Evolutionary conservation across 1,140 invertebrate genomes (phyloP), one percentile per base, ranked within the genome.

Genomic region (Pollicipes pollicipes): DNA sequence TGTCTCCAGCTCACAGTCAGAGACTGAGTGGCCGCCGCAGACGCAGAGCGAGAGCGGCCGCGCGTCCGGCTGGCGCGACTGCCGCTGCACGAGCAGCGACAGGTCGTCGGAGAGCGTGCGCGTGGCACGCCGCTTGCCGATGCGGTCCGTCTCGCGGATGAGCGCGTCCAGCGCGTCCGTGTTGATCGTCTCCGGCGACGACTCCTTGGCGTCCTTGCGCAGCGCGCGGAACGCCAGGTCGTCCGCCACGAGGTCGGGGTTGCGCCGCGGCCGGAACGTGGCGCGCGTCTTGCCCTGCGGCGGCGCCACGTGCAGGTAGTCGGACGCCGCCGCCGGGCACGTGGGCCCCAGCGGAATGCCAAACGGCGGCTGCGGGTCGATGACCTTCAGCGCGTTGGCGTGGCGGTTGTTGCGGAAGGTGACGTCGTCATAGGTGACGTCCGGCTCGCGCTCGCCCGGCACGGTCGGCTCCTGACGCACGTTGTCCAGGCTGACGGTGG

Each of bases 341-440:
- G 91, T 84, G 16, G 90, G 90, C 8, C 88, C 88, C 17, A 93
- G 76, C 0, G 91, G 91, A 76, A 95, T 93, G 26, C 91, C 91
- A 78, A 95, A 94, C 0, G 89, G 90, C 30, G 90, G 91, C 77
- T 93, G 91, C 13, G 88, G 89, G 71, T 93, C 90, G 0, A 84
- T 75, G 1, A 89, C 83, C 76, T 86, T 88, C 30, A 87, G 79
- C 26, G 84, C 84, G 77, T 90, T 91, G 0, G 87, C 86, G 76
- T 88, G 85, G 76, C 86, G 86, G 69, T 91, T 85, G 74, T 86
- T 90, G 73, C 91, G 83, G 77, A 88, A 92, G 6, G 89, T 86
- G 0, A 93, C 85, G 79, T 95, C 92, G 78, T 95, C 92, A 21
- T 85, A 80, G 6, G 89, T 86, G 6, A 91, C 82, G 81, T 95